A percentile compares a stretch with the other conserved stretches of the same genome.
Conservation (phyloP, 2,113 vertebrate species). For the Anoplopoma fimbria region DNA sequence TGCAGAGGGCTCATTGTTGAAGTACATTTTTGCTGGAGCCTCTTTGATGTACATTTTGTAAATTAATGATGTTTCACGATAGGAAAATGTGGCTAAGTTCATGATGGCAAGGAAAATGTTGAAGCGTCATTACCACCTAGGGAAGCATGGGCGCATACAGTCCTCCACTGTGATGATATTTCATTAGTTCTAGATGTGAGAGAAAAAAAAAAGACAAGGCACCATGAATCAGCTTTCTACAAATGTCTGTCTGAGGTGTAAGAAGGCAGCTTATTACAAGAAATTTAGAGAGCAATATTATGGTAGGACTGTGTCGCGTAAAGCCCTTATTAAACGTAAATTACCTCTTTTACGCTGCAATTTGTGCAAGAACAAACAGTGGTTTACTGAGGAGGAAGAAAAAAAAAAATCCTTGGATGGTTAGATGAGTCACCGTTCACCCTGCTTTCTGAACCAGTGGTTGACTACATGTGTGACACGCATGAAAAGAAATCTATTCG, state of each 20-base stretch:
- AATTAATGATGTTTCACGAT: slow-evolving; percentile 27
- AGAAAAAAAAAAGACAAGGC: not conserved
- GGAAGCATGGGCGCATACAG: not conserved
- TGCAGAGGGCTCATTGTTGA: slow-evolving; percentile 18
- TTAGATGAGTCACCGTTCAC: slow-evolving; percentile 66
- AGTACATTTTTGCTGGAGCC: not conserved
- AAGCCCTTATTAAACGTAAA: slow-evolving; percentile 29
- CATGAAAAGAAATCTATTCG: slow-evolving; percentile 63
- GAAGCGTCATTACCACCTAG: slow-evolving; percentile 14
- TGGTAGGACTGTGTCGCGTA: slow-evolving; percentile 3
- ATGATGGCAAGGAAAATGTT: slow-evolving; percentile 1
- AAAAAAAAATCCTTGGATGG: no score
- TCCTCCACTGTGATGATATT: not conserved
- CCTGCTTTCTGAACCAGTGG: slow-evolving; percentile 60
- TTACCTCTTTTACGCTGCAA: slow-evolving; percentile 21
- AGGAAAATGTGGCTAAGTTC: not conserved
- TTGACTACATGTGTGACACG: slow-evolving; percentile 59
- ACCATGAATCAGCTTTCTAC: slow-evolving; percentile 21
- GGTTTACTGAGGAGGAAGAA: slow-evolving; percentile 11
- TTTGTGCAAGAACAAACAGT: slow-evolving; percentile 48
- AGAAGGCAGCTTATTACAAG: slow-evolving; percentile 20
- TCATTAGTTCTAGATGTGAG: slow-evolving; percentile 13
- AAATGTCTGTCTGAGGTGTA: slow-evolving; percentile 35
- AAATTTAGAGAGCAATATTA: slow-evolving; percentile 22
- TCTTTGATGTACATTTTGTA: slow-evolving; percentile 21